A percentile compares a stretch with the other conserved stretches of the same genome.
These are phyloP conservation scores for Otolemur crassicaudatus DNA, from an alignment of 2,797 vertebrate genomes.

Conservation along the genomic window DNA sequence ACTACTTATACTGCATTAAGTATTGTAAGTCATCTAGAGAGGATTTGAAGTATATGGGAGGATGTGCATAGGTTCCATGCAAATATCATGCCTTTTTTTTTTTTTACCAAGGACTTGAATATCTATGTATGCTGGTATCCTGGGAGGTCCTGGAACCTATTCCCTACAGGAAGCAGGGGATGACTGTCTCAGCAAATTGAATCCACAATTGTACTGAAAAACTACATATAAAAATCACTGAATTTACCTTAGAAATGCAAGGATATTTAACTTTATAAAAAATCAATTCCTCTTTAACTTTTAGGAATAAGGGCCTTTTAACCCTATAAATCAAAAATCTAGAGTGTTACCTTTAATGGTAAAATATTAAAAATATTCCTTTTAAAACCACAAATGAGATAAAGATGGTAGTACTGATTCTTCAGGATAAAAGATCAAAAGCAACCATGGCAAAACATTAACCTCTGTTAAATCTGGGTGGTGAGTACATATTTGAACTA, in stretches of 20 bases:
- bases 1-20: background rate
- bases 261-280: background rate
- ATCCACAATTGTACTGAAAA: conserved; percentile 25
- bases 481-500: background rate
- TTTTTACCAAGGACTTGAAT: background rate
- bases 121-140: background rate
- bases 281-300: background rate
- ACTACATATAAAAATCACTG: background rate
- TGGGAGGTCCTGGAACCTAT: background rate
- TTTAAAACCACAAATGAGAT: background rate
- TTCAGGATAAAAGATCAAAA: background rate
- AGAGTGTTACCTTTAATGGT: background rate
- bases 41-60: background rate
- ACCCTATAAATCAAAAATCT: background rate
- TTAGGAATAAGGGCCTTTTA: background rate
- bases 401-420: background rate
- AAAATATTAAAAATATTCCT: background rate
- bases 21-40: background rate
- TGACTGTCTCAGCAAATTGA: background rate
- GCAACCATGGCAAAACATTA: background rate
- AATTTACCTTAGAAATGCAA: background rate
- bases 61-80: background rate
- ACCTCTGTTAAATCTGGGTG: background rate
- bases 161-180: background rate
- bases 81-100: background rate